Base-by-base conservation (phyloP, 2,113 vertebrate genomes). In the Siniperca chuatsi region DNA sequence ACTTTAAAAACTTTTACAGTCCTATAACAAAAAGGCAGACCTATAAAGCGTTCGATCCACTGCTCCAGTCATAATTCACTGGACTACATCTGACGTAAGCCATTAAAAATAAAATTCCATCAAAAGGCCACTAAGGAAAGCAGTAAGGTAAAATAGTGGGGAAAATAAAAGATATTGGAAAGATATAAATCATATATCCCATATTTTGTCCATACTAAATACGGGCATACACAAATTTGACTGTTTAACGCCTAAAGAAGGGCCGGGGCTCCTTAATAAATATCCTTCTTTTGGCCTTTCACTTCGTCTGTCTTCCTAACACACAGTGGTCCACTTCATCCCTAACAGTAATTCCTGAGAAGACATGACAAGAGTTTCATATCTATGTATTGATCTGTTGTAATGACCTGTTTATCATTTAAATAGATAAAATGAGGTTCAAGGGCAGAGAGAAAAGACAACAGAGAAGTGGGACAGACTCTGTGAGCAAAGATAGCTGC, bases 401-500 rank as follows among this genome's bases (percentile, higher is more conserved):
- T 13, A 60, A 77, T 72, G 58, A 52, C 35, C 33, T n/a, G 35
- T 73, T 62, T 61, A 67, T 78, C 79, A 78, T 40, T 61, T 68
- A 23, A 35, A 62, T 37, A 44, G 35, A n/a, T 61, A 4, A 44
- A 50, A 54, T 50, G 2, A 52, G 33, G 1, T 42, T 50, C 16
- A 46, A 16, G 2, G 21, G 18, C 55, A 57, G 10, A 65, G 6
- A 50, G 18, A 11, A 57, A 57, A 66, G 6, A 9, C 2, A 6
- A 13, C 4, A 8, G 6, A 65, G 6, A 29, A 37, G 18, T 4
- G 11, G 65, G 4, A 5, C 18, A 44, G 8, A 8, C 25, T 25
- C 12, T 9, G 29, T 71, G 11, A 29, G 23, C 11, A 55, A 40
- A 42, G 21, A 54, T 21, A 15, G 25, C 33, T 33, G n/a, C 21